Base-by-base conservation (phyloP, 2,888 invertebrate genomes). In the Brachyopa scutellaris region DNA sequence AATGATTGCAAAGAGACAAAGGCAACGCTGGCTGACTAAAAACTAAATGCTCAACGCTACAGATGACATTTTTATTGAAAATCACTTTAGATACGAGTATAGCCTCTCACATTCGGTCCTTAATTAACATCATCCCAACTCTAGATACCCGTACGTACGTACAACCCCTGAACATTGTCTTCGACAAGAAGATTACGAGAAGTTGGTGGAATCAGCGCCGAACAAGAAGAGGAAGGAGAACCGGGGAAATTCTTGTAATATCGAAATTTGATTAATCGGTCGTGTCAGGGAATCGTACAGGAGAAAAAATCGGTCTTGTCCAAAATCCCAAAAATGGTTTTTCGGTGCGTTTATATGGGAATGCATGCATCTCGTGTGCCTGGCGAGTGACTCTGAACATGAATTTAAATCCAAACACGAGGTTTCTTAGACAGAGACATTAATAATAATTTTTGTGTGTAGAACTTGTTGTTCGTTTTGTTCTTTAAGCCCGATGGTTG, bases 251-350 rank as follows among this genome's bases (percentile, higher is more conserved):
- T 82, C 83, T 86, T 86, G 86, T 85, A 87, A 86, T 88, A 89
- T 89, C 87, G 88, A 87, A 87, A 88, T 85, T 86, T 89, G 90
- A 89, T 89, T 89, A 89, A 89, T 89, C 87, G 87, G 86, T 74
- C 79, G 85, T 88, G 88, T 87, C 89, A 86, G 85, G 77, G 84
- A 72, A 84, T 72, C 57, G 84, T 85, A 64, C 76, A 78, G 62
- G 38, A 80, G 70, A 82, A 76, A 78, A 73, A 84, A 66, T 74
- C 70, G 78, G 61, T 83, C 83, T 82, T 83, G 83, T 83, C 83
- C 83, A 78, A 83, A 83, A 83, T 83, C 83, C 77, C 70, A 83
- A 83, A 83, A 83, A 84, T 72, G 70, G 66, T 67, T 79, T 70
- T 70, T 78, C 61, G n/a, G 73, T 73, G 73, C 67, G 79, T 73